A percentile compares a stretch with the other conserved stretches of the same genome.
phyloP scores from a whole-genome alignment of 1,140 invertebrate species.

The Saccostrea glomerata region DNA sequence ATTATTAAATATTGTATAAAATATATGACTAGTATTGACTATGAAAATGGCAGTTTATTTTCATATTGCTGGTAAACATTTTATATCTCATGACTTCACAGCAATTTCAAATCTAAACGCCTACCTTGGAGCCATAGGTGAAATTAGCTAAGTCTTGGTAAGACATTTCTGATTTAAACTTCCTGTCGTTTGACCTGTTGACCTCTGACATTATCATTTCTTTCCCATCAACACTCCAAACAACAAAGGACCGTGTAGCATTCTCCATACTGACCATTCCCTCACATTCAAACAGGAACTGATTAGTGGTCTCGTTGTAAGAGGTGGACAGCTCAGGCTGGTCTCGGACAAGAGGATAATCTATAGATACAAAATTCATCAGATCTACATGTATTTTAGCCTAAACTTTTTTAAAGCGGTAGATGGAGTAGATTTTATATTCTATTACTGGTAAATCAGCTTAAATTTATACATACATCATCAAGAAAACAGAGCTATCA shows the following conservation, averaged over 20 bases:
- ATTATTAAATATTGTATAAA: too few relatives aligned
- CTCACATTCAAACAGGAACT: slow-evolving; percentile 60
- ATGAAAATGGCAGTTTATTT: too few relatives aligned
- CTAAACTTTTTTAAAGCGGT: too few relatives aligned
- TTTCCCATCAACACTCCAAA: slow-evolving; percentile 57
- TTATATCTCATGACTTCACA: too few relatives aligned
- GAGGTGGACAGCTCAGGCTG: slow-evolving; percentile 54
- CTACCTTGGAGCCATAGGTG: slow-evolving; percentile 59
- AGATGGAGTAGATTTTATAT: too few relatives aligned
- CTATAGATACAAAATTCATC: neutral
- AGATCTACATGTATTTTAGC: too few relatives aligned
- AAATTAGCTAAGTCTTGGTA: slow-evolving; percentile 49
- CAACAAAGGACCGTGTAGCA: slow-evolving; percentile 53
- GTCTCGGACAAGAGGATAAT: slow-evolving; percentile 59
- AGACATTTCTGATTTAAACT: slow-evolving; percentile 28
- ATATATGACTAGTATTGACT: too few relatives aligned
- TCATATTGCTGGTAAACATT: too few relatives aligned
- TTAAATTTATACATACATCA: too few relatives aligned
- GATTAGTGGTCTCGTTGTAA: slow-evolving; percentile 56
- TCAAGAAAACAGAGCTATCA: too few relatives aligned
- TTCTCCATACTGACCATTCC: slow-evolving; percentile 44
- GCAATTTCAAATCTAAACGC: neutral
- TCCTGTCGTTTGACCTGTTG: neutral
- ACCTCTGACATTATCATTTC: slow-evolving; percentile 31
- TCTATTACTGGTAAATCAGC: too few relatives aligned